Evolutionary conservation across 2,797 vertebrate genomes (phyloP), one percentile per base, ranked within the genome.

Genomic region (Brotula barbata): DNA sequence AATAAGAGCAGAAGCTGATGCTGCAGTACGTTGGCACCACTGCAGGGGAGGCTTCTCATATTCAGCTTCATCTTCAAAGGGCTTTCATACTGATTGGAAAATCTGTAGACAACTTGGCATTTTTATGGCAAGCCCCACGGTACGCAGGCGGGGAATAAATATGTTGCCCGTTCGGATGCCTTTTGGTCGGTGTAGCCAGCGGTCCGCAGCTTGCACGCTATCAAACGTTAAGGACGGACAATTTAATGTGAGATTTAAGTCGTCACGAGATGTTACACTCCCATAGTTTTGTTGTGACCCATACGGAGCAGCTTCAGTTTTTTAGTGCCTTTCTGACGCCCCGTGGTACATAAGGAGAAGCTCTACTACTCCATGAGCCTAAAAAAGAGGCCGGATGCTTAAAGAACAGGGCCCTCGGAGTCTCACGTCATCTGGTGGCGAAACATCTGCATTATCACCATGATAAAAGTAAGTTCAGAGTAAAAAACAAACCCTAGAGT

Each of bases 11-110:
- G 46, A 46, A 71, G 77, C 58, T 68, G 71, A 75, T 68, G 67
- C 72, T 65, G 71, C 78, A 76, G 68, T 55, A 33, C 42, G 13
- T 12, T 48, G 62, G 61, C 70, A 58, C 56, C 65, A 41, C 78
- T 73, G 77, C 75, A 68, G 72, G 68, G 59, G 9, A 66, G 56
- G 53, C 64, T 51, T 71, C 52, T 75, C 67, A 42, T 40, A 56
- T 71, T 84, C 66, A 70, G 69, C 73, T 54, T 73, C 66, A 66
- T 69, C 75, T 82, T 81, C 80, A 80, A 79, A 81, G 67, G 37
- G 2, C 40, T 58, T 47, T 65, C 59, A 53, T 55, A 68, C 62
- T 66, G 60, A 73, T 51, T 58, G 63, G 55, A 75, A 67, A 68
- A 64, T 54, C 53, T 3, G 36, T 67, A 54, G 63, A 71, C 69